Evolutionary conservation across 2,888 invertebrate species (phyloP).

Genomic region (Xylota sylvarum): DNA sequence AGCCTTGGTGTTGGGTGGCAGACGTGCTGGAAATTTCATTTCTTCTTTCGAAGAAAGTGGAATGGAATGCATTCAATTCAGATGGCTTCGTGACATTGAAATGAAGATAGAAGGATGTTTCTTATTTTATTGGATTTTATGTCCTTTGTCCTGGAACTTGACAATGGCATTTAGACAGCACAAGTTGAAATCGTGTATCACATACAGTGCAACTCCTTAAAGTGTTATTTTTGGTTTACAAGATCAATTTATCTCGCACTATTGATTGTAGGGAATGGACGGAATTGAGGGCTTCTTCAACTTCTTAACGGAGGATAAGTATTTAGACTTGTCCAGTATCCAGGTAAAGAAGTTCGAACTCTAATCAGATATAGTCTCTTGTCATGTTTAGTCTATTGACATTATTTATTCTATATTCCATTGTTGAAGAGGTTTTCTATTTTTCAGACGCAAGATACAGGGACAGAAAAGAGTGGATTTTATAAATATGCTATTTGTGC

Average conservation of each 20-base stretch:
- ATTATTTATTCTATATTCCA: no score
- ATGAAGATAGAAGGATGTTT: constrained; percentile 17
- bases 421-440: no score
- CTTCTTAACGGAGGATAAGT: no score
- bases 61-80: constrained; percentile 53
- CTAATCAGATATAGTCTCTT: no score
- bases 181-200: constrained; percentile 19
- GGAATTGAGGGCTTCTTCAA: no score
- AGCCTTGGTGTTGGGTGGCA: background rate
- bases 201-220: background rate
- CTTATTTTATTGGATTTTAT: constrained; percentile 14
- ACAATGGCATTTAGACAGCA: constrained; percentile 10
- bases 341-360: no score
- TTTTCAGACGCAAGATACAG: no score
- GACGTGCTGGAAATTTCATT: constrained; percentile 49
- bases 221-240: constrained; percentile 7
- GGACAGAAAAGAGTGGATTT: no score
- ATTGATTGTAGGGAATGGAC: background rate
- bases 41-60: constrained; percentile 18
- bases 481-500: no score
- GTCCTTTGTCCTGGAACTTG: constrained; percentile 30
- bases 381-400: no score
- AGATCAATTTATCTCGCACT: background rate
- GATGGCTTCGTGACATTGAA: constrained; percentile 47
- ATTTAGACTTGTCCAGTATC: no score